A percentile compares a stretch with the other conserved stretches of the same genome.
phyloP scores from a whole-genome alignment of 2,797 vertebrate genomes.

The Kryptolebias ocellatus region DNA sequence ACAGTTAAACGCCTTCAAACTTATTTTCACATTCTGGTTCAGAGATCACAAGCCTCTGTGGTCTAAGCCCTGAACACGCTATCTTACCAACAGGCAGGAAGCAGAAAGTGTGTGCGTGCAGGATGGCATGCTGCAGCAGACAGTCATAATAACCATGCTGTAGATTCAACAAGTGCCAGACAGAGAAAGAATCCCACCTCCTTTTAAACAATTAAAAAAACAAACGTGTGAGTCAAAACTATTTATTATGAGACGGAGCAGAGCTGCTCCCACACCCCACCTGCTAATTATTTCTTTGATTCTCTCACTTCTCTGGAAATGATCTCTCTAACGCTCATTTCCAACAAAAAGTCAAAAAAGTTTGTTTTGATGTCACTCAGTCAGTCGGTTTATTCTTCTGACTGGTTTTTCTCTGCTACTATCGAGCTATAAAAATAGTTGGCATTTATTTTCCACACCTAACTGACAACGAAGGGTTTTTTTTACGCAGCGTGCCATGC shows the following conservation, averaged over 20 bases:
- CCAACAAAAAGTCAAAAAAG: too few species aligned
- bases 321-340: not conserved
- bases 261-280: too few species aligned
- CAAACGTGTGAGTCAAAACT: slow-evolving; percentile 25
- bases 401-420: too few species aligned
- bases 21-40: slow-evolving; percentile 20
- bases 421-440: too few species aligned
- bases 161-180: not conserved
- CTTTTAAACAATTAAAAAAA: too few species aligned
- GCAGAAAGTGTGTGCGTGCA: slow-evolving; percentile 59
- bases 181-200: not conserved
- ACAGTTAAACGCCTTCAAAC: not conserved
- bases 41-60: slow-evolving; percentile 35
- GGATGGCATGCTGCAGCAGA: slow-evolving; percentile 16
- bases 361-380: not conserved
- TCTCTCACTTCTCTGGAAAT: not conserved
- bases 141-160: not conserved
- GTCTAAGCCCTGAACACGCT: slow-evolving; percentile 19
- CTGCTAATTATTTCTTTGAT: not conserved
- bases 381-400: too few species aligned
- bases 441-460: too few species aligned
- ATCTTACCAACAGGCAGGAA: slow-evolving; percentile 25
- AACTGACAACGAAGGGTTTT: not conserved
- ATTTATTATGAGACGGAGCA: not conserved
- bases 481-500: not conserved